A percentile compares a stretch with the other conserved stretches of the same genome.
phyloP scores from a whole-genome alignment of 2,113 vertebrate species.

The Triplophysa tibetana region DNA sequence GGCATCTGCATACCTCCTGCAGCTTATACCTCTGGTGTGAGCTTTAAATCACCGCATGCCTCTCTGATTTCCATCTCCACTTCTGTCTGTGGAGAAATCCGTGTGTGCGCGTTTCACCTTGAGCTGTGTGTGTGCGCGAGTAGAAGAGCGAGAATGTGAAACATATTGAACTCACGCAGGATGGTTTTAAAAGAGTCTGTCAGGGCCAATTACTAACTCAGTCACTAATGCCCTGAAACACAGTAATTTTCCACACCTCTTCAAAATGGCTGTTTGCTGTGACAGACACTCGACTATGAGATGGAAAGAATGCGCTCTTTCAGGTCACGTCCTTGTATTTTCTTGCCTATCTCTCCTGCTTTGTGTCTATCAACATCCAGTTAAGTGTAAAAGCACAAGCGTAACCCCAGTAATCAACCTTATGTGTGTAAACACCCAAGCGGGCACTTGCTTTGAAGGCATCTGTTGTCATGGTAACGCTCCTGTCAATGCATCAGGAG shows the following conservation, averaged over 20 bases:
- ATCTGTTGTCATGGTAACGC: slow-evolving; percentile 2
- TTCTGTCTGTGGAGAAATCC: slow-evolving; percentile 20
- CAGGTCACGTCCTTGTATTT: slow-evolving; percentile 10
- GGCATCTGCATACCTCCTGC: slow-evolving; percentile 37
- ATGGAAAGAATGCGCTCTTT: slow-evolving; percentile 22
- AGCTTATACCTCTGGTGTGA: slow-evolving; percentile 21
- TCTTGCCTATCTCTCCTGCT: background rate
- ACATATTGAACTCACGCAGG: slow-evolving; percentile 36
- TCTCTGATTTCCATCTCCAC: slow-evolving; percentile 20
- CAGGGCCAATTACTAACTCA: slow-evolving; percentile 45
- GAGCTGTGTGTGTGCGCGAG: background rate
- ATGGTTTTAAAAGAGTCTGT: slow-evolving; percentile 29
- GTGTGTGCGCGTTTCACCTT: slow-evolving; percentile 17
- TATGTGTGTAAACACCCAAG: slow-evolving; percentile 1
- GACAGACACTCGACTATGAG: slow-evolving; percentile 44
- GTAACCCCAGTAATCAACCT: background rate
- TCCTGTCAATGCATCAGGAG: background rate
- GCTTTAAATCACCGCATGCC: slow-evolving; percentile 9
- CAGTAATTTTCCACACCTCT: slow-evolving; percentile 46
- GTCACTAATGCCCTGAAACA: slow-evolving; percentile 39
- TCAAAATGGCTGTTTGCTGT: background rate
- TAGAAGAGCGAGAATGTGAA: background rate
- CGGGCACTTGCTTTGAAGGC: slow-evolving; percentile 3
- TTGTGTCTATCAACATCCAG: background rate
- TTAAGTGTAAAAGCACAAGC: background rate